These are phyloP conservation scores for Hypsopygia costalis DNA, from an alignment of 2,888 invertebrate species.

Conservation along the genomic window DNA sequence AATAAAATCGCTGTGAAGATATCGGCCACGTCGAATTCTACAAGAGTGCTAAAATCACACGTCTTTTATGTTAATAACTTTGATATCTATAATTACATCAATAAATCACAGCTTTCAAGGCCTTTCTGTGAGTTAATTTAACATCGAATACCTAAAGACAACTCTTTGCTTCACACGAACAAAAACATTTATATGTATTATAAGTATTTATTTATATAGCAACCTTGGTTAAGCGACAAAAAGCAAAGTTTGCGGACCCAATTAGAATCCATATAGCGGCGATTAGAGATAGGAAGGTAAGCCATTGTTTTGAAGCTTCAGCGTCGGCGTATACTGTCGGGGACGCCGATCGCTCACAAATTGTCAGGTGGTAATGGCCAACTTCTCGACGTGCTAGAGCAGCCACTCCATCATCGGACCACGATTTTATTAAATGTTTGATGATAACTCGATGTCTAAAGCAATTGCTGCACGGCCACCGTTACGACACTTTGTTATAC, in stretches of 20 bases:
- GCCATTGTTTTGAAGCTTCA: constrained; percentile 71
- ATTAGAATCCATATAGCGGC: constrained; percentile 71
- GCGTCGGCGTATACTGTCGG: constrained; percentile 49
- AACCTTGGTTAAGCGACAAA: constrained; percentile 10
- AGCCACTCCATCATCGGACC: constrained; percentile 63
- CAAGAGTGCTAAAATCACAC: constrained; percentile 22
- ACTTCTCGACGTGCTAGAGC: constrained; percentile 41
- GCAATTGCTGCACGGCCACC: constrained; percentile 34
- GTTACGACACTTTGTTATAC: constrained; percentile 57
- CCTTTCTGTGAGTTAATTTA: constrained; percentile 8
- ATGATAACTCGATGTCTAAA: constrained; percentile 40
- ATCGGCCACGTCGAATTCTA: constrained; percentile 16
- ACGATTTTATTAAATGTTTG: constrained; percentile 62
- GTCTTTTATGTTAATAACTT: constrained; percentile 13
- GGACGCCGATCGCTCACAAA: constrained; percentile 62
- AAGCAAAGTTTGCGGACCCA: constrained; percentile 62
- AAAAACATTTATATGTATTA: not conserved
- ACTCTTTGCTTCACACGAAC: not conserved
- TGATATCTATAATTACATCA: constrained; percentile 7
- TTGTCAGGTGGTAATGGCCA: constrained; percentile 71
- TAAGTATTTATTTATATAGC: too few species aligned
- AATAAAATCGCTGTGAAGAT: constrained; percentile 28
- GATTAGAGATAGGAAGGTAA: constrained; percentile 67
- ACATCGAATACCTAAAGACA: not conserved
- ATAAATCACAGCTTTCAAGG: constrained; percentile 15